Conservation (phyloP, 2,888 invertebrate species). For the Epinotia bilunana region DNA sequence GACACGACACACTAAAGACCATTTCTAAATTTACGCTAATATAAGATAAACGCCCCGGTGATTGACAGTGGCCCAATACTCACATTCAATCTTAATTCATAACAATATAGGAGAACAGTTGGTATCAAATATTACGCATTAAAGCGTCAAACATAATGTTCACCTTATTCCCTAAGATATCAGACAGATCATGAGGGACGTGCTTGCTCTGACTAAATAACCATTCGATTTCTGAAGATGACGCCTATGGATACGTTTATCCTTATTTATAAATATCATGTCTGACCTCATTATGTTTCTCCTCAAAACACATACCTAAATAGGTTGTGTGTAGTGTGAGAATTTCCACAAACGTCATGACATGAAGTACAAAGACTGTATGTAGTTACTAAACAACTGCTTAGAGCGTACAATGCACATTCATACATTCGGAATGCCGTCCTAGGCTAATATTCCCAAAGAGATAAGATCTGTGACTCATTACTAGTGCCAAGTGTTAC, state of each 20-base stretch:
- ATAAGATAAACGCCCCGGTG: too few relatives aligned
- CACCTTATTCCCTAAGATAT: too few relatives aligned
- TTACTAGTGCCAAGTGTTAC: constrained; percentile 27
- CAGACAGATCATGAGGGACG: too few relatives aligned
- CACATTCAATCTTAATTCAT: too few relatives aligned
- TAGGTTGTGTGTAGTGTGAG: constrained; percentile 10
- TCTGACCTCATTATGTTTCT: not conserved
- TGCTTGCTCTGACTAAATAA: too few relatives aligned
- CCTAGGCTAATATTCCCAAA: constrained; percentile 52
- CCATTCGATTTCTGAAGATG: too few relatives aligned
- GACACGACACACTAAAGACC: too few relatives aligned
- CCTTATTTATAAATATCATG: not conserved
- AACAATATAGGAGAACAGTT: too few relatives aligned
- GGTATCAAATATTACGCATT: too few relatives aligned
- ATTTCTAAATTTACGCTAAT: too few relatives aligned
- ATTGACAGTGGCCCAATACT: too few relatives aligned
- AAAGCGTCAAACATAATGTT: too few relatives aligned
- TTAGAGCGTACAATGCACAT: constrained; percentile 45
- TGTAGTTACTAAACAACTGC: constrained; percentile 45
- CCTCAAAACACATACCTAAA: not conserved
- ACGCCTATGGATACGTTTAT: not conserved
- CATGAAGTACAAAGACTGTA: constrained; percentile 11
- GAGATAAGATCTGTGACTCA: constrained; percentile 48
- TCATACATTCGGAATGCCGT: constrained; percentile 54
- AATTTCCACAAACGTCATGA: constrained; percentile 21